Evolutionary conservation across 2,888 invertebrate genomes (phyloP).

Genomic region (Apodemia hepburni): DNA sequence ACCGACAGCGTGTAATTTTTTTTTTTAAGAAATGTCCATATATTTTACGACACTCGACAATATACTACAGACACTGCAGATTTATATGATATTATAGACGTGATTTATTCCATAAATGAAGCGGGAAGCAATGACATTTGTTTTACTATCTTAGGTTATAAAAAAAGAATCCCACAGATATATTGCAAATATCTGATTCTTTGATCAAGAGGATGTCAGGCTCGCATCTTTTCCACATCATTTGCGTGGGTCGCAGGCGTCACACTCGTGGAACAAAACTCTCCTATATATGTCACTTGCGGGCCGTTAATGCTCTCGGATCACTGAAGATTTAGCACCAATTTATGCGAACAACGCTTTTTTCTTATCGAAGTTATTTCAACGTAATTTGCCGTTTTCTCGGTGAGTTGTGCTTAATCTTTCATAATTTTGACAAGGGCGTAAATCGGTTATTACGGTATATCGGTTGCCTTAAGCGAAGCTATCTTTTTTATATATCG

Average conservation of each 20-base stretch:
- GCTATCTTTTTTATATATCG: background rate
- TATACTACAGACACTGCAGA: too few species aligned
- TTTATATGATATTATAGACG: too few species aligned
- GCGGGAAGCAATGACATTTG: too few species aligned
- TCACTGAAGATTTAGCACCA: slow-evolving; percentile 44
- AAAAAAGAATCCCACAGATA: background rate
- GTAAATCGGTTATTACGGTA: background rate
- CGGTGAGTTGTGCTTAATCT: slow-evolving; percentile 55
- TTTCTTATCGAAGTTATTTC: slow-evolving; percentile 52
- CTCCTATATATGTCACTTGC: slow-evolving; percentile 35
- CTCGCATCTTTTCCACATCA: slow-evolving; percentile 66
- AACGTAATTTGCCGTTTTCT: slow-evolving; percentile 61
- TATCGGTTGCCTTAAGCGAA: background rate
- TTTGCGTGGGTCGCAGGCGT: slow-evolving; percentile 49
- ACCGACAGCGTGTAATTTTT: too few species aligned
- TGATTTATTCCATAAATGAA: too few species aligned
- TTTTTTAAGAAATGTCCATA: too few species aligned
- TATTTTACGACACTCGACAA: too few species aligned
- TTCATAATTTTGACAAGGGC: slow-evolving; percentile 24
- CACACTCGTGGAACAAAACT: slow-evolving; percentile 49
- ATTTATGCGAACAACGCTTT: slow-evolving; percentile 40
- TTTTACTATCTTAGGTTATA: too few species aligned
- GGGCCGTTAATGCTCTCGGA: slow-evolving; percentile 57
- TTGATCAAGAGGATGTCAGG: slow-evolving; percentile 48
- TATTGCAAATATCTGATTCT: slow-evolving; percentile 1